A percentile compares a stretch with the other conserved stretches of the same genome.
Evolutionary conservation across 1,140 invertebrate genomes (phyloP).

Genomic region (Lucilia cuprina): DNA sequence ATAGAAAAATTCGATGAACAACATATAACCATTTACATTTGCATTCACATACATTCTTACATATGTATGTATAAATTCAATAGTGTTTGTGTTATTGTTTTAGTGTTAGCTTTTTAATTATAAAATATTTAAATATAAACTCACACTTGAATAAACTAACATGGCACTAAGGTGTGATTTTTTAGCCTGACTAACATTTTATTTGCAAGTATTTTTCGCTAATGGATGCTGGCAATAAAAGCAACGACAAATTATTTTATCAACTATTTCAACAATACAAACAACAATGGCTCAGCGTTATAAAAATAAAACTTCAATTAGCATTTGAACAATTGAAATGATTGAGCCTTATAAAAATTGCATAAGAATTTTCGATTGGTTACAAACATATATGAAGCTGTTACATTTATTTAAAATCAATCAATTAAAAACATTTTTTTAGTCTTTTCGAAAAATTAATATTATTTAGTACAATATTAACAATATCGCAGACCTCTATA

Average conservation of each 20-base stretch:
- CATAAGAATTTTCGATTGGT: neutral
- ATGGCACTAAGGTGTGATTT: slow-evolving; percentile 1
- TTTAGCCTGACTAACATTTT: neutral
- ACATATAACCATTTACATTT: too few relatives aligned
- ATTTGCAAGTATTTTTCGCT: neutral
- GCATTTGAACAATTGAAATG: slow-evolving; percentile 14
- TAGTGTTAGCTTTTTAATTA: slow-evolving; percentile 62
- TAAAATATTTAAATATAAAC: slow-evolving; percentile 62
- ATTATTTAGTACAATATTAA: too few relatives aligned
- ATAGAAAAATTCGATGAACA: too few relatives aligned
- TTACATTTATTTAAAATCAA: too few relatives aligned
- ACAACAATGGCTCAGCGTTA: neutral
- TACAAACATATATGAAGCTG: too few relatives aligned
- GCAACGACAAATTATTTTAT: neutral
- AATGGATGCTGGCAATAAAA: slow-evolving; percentile 26
- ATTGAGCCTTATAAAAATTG: slow-evolving; percentile 12
- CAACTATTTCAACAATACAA: neutral
- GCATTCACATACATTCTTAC: neutral
- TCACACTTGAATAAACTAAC: slow-evolving; percentile 51
- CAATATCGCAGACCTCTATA: too few relatives aligned
- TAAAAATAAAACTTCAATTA: neutral
- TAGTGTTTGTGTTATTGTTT: neutral
- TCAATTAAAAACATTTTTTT: too few relatives aligned
- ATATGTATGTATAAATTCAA: slow-evolving; percentile 41
- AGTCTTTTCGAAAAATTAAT: too few relatives aligned